Conservation (phyloP, 2,113 vertebrate species). For the Entomyzon cyanotis region DNA sequence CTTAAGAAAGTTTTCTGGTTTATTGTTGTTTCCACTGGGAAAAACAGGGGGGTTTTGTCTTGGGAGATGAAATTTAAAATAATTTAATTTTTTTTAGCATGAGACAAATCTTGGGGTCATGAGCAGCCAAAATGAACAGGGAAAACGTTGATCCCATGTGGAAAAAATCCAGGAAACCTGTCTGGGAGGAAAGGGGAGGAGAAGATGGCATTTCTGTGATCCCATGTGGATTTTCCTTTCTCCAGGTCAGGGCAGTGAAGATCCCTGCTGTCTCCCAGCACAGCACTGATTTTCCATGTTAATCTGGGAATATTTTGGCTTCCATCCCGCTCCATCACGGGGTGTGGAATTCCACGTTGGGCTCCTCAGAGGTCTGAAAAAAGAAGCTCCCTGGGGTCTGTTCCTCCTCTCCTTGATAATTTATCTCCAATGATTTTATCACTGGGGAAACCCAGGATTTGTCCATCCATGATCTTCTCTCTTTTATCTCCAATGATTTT, state of each 20-base stretch:
- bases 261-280: background rate
- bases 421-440: background rate
- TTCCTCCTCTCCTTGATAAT: background rate
- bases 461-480: background rate
- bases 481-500: background rate
- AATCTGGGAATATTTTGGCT: background rate
- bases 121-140: background rate
- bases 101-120: background rate
- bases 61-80: background rate
- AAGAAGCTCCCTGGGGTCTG: background rate
- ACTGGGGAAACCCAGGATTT: background rate
- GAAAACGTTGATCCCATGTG: background rate
- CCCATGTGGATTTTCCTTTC: background rate
- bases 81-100: background rate
- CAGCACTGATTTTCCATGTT: background rate
- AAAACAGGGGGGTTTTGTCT: background rate
- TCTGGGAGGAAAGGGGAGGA: background rate
- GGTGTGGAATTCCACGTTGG: rapidly evolving
- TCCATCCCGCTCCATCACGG: rapidly evolving
- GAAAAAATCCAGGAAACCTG: background rate
- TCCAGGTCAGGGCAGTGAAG: background rate
- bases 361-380: background rate
- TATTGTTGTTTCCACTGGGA: background rate
- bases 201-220: background rate
- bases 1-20: background rate